phyloP scores from a whole-genome alignment of 2,113 vertebrate species.

The Fregata magnificens region DNA sequence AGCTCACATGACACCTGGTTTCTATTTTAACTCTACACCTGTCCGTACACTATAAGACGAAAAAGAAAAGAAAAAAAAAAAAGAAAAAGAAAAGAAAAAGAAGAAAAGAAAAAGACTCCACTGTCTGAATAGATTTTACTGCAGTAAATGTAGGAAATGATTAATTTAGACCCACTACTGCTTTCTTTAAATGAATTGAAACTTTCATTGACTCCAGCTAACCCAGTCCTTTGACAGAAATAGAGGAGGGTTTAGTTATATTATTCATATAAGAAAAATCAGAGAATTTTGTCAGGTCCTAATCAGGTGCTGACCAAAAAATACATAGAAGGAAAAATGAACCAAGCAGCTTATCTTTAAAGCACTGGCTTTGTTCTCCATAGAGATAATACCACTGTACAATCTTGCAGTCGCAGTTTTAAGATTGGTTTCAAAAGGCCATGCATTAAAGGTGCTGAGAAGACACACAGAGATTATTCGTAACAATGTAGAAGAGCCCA shows the following conservation, averaged over 20 bases:
- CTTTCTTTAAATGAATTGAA: background rate
- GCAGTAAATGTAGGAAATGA: background rate
- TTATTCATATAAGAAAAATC: background rate
- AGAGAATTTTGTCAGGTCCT: background rate
- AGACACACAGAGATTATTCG: background rate
- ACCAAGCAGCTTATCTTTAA: background rate
- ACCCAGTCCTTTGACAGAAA: background rate
- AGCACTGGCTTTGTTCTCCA: background rate
- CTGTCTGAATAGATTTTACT: background rate
- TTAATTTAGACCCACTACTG: background rate
- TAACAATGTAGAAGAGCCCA: background rate
- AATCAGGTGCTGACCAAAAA: background rate
- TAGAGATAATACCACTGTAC: background rate
- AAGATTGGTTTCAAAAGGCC: background rate
- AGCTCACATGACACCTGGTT: background rate
- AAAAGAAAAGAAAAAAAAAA: background rate
- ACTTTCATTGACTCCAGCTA: background rate
- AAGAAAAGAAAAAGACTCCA: background rate
- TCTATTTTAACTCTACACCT: constrained; percentile 9
- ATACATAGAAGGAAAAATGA: background rate
- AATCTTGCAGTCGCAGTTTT: background rate
- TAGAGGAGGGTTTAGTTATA: background rate
- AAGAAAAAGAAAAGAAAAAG: too few species aligned
- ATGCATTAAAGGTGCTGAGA: background rate
- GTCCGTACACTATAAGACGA: background rate